Percentiles rank a stretch among this genome's conserved stretches.
Evolutionary conservation across 2,797 vertebrate genomes (phyloP).

Genomic region (Halcyon badia): DNA sequence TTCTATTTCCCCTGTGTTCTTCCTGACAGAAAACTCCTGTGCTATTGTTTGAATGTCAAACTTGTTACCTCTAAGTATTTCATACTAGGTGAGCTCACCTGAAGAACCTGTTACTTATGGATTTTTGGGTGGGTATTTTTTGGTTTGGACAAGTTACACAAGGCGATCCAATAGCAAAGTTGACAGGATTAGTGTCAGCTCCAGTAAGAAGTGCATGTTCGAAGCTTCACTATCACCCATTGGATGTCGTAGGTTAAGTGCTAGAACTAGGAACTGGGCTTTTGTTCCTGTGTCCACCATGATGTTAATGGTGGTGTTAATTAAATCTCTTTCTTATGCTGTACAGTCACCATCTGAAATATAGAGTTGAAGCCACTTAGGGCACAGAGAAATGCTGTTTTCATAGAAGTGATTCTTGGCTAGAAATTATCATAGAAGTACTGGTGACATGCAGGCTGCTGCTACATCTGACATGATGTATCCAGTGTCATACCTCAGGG

Average conservation of each 20-base stretch:
- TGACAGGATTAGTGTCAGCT: background rate
- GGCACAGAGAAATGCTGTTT: background rate
- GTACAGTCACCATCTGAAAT: background rate
- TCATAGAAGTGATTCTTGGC: background rate
- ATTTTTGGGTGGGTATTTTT: background rate
- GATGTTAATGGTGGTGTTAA: background rate
- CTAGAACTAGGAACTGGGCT: background rate
- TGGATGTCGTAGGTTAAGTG: background rate
- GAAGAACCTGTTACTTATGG: background rate
- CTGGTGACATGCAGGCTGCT: rapidly evolving
- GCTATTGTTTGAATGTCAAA: background rate
- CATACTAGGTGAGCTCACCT: background rate
- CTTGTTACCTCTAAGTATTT: background rate
- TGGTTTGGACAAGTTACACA: background rate
- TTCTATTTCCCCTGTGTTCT: background rate
- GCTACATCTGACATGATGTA: background rate
- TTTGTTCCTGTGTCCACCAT: background rate
- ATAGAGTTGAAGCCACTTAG: background rate
- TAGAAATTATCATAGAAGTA: background rate
- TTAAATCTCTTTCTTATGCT: background rate
- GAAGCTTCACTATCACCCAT: background rate
- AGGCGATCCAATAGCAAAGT: background rate
- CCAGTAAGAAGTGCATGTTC: background rate
- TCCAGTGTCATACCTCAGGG: background rate
- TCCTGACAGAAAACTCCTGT: background rate